A percentile compares a stretch with the other conserved stretches of the same genome.
phyloP scores from a whole-genome alignment of 1,140 invertebrate genomes.

The Rhopalosiphum maidis region DNA sequence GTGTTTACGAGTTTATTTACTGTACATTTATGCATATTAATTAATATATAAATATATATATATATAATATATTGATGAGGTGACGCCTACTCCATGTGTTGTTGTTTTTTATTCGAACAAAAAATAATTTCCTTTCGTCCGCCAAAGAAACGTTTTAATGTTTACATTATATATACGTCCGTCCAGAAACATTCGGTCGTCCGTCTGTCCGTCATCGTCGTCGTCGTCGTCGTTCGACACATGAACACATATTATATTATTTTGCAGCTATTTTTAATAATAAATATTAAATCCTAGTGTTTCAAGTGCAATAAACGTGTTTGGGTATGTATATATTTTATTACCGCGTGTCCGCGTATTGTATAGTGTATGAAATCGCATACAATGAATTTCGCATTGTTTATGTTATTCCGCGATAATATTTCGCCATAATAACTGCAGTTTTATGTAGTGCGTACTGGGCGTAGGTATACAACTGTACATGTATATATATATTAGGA shows the following conservation, averaged over 20 bases:
- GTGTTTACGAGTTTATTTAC: constrained; percentile 1
- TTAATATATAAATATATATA: background rate
- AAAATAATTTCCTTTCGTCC: background rate
- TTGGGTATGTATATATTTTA: background rate
- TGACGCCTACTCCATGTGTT: constrained; percentile 6
- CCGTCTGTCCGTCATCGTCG: background rate
- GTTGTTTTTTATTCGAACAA: background rate
- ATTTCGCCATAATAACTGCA: background rate
- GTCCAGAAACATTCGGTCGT: background rate
- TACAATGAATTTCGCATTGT: background rate
- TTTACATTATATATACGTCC: background rate
- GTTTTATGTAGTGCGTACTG: background rate
- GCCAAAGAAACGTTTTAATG: background rate
- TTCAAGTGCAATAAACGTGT: background rate
- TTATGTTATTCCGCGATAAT: background rate
- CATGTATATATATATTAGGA: too few relatives aligned
- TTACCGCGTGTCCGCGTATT: background rate
- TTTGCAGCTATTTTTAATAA: background rate
- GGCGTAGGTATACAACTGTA: background rate
- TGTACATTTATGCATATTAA: background rate
- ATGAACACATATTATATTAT: background rate
- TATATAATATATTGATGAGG: background rate
- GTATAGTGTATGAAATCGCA: background rate
- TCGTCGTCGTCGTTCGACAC: background rate
- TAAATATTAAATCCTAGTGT: background rate